Conservation (phyloP, 2,888 invertebrate genomes). For the Melieria crassipennis region DNA sequence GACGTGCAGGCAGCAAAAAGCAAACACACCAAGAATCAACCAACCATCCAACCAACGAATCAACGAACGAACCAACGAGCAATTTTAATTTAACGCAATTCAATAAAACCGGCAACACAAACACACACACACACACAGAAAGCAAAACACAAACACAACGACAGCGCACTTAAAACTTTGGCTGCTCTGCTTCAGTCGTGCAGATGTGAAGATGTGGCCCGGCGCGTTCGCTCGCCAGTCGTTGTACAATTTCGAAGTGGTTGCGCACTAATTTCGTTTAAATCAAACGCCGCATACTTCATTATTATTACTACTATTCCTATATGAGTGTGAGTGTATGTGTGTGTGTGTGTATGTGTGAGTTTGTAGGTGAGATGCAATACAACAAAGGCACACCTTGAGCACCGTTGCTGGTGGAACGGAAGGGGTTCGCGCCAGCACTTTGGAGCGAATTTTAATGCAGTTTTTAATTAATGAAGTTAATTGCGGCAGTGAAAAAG, state of each 20-base stretch:
- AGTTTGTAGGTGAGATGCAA: neutral
- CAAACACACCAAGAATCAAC: slow-evolving; percentile 2
- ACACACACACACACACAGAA: neutral
- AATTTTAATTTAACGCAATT: neutral
- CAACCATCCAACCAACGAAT: neutral
- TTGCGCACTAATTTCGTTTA: too few species aligned
- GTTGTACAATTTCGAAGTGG: too few species aligned
- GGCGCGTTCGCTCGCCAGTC: too few species aligned
- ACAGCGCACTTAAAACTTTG: too few species aligned
- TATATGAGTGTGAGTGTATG: neutral
- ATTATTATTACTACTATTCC: too few species aligned
- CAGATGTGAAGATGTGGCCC: too few species aligned
- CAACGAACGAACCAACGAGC: slow-evolving; percentile 4
- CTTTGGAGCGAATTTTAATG: slow-evolving; percentile 18
- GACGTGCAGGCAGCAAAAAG: too few species aligned
- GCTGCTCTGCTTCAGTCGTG: too few species aligned
- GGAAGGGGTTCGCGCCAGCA: neutral
- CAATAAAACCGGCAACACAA: neutral
- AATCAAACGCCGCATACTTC: too few species aligned
- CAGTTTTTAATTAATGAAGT: slow-evolving; percentile 23
- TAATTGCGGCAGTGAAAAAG: too few species aligned
- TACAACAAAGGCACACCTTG: slow-evolving; percentile 1
- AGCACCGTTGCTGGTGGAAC: slow-evolving; percentile 11
- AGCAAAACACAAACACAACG: too few species aligned
- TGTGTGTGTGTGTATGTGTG: neutral